These are phyloP conservation scores for Poecile atricapillus DNA, from an alignment of 2,113 vertebrate genomes.

Conservation along the genomic window DNA sequence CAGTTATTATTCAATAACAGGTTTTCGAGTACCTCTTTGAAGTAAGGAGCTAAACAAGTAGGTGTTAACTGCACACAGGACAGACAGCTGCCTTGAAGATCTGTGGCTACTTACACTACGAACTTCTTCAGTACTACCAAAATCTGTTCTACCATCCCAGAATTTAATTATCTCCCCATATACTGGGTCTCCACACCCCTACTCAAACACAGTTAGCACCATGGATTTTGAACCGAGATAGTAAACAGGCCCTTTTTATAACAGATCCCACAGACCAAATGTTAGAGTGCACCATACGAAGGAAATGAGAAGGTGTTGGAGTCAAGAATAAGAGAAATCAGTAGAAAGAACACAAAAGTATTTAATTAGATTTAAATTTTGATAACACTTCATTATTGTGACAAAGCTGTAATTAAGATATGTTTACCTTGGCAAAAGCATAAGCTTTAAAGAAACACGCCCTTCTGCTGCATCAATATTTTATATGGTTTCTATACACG, in stretches of 20 bases:
- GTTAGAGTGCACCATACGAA: neutral
- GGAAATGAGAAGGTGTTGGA: neutral
- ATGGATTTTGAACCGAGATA: neutral
- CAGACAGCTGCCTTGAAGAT: neutral
- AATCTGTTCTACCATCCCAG: neutral
- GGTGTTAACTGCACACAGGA: neutral
- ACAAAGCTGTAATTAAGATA: neutral
- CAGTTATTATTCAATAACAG: neutral
- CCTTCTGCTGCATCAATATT: neutral
- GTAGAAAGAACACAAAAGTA: neutral
- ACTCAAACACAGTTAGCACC: neutral
- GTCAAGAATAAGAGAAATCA: neutral
- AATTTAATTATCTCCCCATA: neutral
- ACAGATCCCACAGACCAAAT: neutral
- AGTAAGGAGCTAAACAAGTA: neutral
- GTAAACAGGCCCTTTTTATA: neutral
- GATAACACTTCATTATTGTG: neutral
- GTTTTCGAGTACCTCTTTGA: neutral
- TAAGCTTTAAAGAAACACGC: neutral
- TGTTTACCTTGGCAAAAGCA: neutral
- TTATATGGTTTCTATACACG: neutral
- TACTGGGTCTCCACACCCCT: neutral
- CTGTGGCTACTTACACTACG: neutral
- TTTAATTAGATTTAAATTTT: constrained; percentile 22
- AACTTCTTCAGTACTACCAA: neutral